Base-by-base conservation (phyloP, 2,113 vertebrate genomes). In the Anarrhichthys ocellatus region DNA sequence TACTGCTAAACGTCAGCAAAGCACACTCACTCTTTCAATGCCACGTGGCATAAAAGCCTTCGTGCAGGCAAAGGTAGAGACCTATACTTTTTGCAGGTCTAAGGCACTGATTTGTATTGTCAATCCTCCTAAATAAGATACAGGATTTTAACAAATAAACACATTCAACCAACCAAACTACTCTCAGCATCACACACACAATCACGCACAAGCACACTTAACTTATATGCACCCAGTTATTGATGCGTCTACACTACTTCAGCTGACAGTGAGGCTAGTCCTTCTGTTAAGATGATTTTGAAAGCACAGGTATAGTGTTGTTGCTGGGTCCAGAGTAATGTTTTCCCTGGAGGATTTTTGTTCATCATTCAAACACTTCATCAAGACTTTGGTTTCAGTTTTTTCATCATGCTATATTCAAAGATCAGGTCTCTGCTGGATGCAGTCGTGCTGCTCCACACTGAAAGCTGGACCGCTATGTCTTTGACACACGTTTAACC, bases 301-400 rank as follows among this genome's bases (percentile, higher is more conserved):
- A 94, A 92, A 94, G 87, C 85, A 94, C 94, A 96, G 95, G 95
- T 96, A 96, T 95, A 88, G 91, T 92, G 91, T 95, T 90, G 95
- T 96, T 96, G 95, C 95, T 96, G 95, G 95, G 95, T 95, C 94
- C 95, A 95, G 91, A 92, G 93, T 94, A 94, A 89, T 94, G 91
- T 24, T 83, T 93, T 90, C 95, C 93, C 94, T 85, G 94, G 95
- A 96, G 82, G 86, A 44, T 78, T 89, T 32, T 90, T 85, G 70
- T 88, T 94, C 91, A 94, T 92, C 69, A 93, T 91, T 94, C 87
- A 94, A 94, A 93, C 85, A 90, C 76, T 75, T 82, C 86, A 90
- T 93, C 86, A 90, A 90, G 83, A 88, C 93, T 96, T 96, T 96
- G 95, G 94, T 94, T 94, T 95, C 78, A 90, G 77, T 63, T 87